phyloP scores from a whole-genome alignment of 2,113 vertebrate species.

The Perognathus longimembris region DNA sequence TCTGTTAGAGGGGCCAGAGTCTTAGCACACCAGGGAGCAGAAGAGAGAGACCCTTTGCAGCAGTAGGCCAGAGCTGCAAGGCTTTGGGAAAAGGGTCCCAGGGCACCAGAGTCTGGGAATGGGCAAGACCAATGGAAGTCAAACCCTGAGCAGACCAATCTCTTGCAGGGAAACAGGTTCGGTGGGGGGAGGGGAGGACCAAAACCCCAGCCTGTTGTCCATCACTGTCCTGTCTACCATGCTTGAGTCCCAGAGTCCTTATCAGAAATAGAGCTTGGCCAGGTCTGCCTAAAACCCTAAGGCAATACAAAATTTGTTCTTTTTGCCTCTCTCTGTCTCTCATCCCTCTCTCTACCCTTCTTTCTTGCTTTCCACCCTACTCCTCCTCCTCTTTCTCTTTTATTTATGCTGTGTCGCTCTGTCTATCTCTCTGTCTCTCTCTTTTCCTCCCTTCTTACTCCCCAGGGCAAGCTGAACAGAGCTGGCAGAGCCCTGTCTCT shows the following conservation, averaged over 20 bases:
- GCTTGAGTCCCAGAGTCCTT: not conserved
- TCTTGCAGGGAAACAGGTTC: not conserved
- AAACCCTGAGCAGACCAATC: not conserved
- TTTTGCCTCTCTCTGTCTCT: not conserved
- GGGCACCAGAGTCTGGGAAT: not conserved
- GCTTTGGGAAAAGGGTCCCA: not conserved
- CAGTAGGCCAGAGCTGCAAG: not conserved
- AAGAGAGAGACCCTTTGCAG: not conserved
- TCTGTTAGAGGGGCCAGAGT: too few species aligned
- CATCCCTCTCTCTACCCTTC: too few species aligned
- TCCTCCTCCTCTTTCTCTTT: not conserved
- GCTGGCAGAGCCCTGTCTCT: not conserved
- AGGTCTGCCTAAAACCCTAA: not conserved
- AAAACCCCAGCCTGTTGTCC: not conserved
- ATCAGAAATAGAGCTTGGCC: not conserved
- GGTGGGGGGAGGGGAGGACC: fast-evolving
- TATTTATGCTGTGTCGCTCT: too few species aligned
- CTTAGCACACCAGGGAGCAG: not conserved
- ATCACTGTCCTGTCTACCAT: fast-evolving
- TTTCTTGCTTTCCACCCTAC: too few species aligned
- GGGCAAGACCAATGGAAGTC: not conserved
- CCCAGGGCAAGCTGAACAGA: not conserved
- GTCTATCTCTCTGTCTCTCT: too few species aligned
- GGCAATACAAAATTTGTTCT: not conserved
- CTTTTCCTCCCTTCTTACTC: not conserved